Base-by-base conservation (phyloP, 2,113 vertebrate genomes). In the Scopus umbretta region DNA sequence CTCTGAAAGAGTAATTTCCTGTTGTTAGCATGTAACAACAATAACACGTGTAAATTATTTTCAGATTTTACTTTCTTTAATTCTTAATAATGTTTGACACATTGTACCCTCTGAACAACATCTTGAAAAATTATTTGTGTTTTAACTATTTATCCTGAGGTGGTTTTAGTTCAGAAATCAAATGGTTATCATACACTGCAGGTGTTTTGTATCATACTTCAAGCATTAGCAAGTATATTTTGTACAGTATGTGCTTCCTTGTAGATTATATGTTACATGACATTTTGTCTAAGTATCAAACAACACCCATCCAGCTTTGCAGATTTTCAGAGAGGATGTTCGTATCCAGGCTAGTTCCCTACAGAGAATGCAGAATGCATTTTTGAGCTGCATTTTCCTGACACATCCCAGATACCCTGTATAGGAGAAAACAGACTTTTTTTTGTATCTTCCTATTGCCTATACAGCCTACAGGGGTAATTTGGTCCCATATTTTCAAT, bases 1-100 rank as follows among this genome's bases (percentile, higher is more conserved):
- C 70, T 83, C n/a, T 78, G n/a, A 92, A 92, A 91, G 90, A 32
- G 83, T 86, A 93, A 94, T 85, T 59, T 71, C 70, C 76, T 17
- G 7, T 36, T 53, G 16, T 78, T 96, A 82, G 5, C 34, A 90
- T 80, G 86, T 94, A 96, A 49, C 43, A 62, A 74, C 32, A 80
- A 66, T 29, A 83, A 25, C 13, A 49, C 25, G 29, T 9, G 9
- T 45, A 82, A 80, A 86, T 63, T 47, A 47, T 17, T 62, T 84
- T 50, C n/a, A 79, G n/a, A 92, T 84, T 84, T 90, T 58, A 67
- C 16, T 94, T 86, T 70, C 29, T 88, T 68, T 90, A 91, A 42
- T 78, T 86, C 38, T 70, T 56, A 71, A 50, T 25, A 45, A 29
- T 30, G 15, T 67, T 74, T 88, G 55, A 66, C 30, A 86, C 21